These are phyloP conservation scores for Eretmochelys imbricata DNA, from an alignment of 2,113 vertebrate genomes.

Conservation along the genomic window DNA sequence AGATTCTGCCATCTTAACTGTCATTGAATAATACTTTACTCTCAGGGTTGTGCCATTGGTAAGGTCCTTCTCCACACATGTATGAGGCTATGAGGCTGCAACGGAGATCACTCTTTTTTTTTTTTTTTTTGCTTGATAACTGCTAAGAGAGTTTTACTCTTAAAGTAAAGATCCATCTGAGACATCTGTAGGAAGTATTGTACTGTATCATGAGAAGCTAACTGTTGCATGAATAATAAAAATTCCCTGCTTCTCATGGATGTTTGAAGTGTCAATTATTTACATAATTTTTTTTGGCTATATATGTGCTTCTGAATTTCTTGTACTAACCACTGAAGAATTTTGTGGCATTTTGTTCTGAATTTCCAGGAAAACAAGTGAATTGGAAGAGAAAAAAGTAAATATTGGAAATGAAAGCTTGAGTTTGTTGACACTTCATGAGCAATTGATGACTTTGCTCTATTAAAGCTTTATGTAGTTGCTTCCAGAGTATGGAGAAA, in stretches of 20 bases:
- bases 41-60: not conserved
- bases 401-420: not conserved
- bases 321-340: not conserved
- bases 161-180: not conserved
- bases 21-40: not conserved
- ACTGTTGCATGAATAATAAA: not conserved
- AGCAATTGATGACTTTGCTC: not conserved
- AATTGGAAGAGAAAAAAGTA: not conserved
- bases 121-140: not conserved
- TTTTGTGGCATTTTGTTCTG: not conserved
- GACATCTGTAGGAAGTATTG: not conserved
- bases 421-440: not conserved
- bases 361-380: not conserved
- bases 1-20: not conserved
- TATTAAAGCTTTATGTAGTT: accelerated
- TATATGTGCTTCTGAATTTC: not conserved
- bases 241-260: not conserved
- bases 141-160: not conserved
- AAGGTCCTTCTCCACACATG: not conserved
- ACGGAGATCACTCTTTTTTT: not conserved
- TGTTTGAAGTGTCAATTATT: not conserved
- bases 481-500: not conserved
- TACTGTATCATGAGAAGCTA: not conserved
- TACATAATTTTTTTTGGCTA: not conserved
- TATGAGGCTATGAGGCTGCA: not conserved